Percentiles rank a stretch among this genome's conserved stretches.
Evolutionary conservation across 2,797 vertebrate genomes (phyloP).

Genomic region (Philypnodon macrostomus): DNA sequence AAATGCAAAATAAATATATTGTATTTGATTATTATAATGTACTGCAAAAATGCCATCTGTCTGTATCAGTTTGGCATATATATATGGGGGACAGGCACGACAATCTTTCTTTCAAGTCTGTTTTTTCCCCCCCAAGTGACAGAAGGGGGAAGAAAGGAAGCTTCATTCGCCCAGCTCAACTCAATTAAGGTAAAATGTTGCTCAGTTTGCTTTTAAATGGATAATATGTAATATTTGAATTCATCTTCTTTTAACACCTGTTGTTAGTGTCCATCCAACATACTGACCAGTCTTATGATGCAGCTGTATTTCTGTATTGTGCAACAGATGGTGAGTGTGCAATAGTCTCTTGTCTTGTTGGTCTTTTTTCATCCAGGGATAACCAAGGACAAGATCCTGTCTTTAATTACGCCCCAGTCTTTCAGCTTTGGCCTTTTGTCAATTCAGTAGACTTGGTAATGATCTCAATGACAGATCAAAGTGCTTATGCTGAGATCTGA

Average conservation of each 20-base stretch:
- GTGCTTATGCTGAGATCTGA: conserved; percentile 32
- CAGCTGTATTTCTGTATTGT: conserved; percentile 24
- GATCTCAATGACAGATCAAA: conserved; percentile 58
- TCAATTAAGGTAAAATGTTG: too few species aligned
- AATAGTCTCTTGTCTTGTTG: conserved; percentile 9
- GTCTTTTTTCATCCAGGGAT: conserved; percentile 17
- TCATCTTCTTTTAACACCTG: conserved; percentile 1
- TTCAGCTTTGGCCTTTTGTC: conserved; percentile 40
- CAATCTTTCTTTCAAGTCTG: too few species aligned
- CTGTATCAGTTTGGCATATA: too few species aligned
- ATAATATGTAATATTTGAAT: too few species aligned
- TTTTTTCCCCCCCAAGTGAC: too few species aligned
- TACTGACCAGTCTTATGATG: conserved; percentile 17
- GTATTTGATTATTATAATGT: too few species aligned
- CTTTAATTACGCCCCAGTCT: conserved; percentile 46
- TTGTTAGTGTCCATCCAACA: conserved; percentile 5
- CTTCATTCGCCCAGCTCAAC: too few species aligned
- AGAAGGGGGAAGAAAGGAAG: too few species aligned
- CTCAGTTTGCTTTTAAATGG: too few species aligned
- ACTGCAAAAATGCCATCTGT: too few species aligned
- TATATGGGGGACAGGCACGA: too few species aligned
- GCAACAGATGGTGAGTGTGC: conserved; percentile 10
- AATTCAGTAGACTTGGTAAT: conserved; percentile 48
- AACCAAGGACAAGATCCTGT: conserved; percentile 37
- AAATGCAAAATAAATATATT: too few species aligned